Evolutionary conservation across 2,888 invertebrate species (phyloP).

Genomic region (Steinernema hermaphroditum): DNA sequence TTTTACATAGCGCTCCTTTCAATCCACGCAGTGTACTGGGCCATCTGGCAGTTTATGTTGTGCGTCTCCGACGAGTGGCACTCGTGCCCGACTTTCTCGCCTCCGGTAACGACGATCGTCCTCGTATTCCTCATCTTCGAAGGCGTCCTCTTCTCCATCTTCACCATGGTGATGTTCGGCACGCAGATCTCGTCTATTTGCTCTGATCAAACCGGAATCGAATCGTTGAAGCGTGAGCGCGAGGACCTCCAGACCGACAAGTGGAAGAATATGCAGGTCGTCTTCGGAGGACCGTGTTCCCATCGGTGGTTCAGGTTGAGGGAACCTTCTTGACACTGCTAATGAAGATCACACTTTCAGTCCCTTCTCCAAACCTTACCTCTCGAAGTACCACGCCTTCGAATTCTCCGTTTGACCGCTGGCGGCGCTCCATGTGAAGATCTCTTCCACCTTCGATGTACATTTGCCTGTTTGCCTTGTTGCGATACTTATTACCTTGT

Average conservation of each 20-base stretch:
- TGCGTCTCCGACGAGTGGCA: constrained; percentile 77
- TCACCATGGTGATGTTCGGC: constrained; percentile 94
- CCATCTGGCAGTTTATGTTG: constrained; percentile 87
- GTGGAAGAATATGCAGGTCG: constrained; percentile 75
- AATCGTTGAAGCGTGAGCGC: constrained; percentile 53
- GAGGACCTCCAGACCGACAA: constrained; percentile 76
- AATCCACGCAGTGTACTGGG: constrained; percentile 86
- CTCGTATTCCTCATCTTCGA: constrained; percentile 88
- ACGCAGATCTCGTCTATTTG: constrained; percentile 95
- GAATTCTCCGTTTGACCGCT: constrained; percentile 79
- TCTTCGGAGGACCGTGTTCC: constrained; percentile 89
- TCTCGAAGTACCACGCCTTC: constrained; percentile 76
- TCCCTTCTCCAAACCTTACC: constrained; percentile 79
- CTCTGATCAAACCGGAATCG: constrained; percentile 86
- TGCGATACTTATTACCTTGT: no score
- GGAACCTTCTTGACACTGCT: no score
- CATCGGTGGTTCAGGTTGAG: constrained; percentile 90
- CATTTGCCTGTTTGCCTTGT: no score
- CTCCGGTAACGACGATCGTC: constrained; percentile 90
- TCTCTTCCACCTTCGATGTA: neutral
- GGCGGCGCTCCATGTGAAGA: neutral
- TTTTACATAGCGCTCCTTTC: constrained; percentile 97
- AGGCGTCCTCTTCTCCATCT: constrained; percentile 91
- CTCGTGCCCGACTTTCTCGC: constrained; percentile 83
- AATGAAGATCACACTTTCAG: no score